Percentiles rank a stretch among this genome's conserved stretches.
phyloP scores from a whole-genome alignment of 2,888 invertebrate genomes.

The Oxytorus armatus region DNA sequence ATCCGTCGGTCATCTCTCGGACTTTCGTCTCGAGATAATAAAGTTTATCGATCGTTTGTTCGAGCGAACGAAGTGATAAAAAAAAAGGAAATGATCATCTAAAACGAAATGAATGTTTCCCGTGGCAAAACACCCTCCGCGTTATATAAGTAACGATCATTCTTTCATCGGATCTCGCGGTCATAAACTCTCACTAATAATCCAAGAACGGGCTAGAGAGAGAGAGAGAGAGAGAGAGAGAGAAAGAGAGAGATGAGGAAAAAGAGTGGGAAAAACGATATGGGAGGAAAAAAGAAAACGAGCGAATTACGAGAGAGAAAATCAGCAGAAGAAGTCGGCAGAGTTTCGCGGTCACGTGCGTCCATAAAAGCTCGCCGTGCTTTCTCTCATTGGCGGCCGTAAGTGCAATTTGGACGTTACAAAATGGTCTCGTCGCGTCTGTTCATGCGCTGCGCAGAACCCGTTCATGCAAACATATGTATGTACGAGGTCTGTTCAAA shows the following conservation, averaged over 20 bases:
- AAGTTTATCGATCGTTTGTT: neutral
- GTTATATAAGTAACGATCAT: neutral
- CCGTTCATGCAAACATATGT: slow-evolving; percentile 17
- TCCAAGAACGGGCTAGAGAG: slow-evolving; percentile 6
- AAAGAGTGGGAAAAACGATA: slow-evolving; percentile 2
- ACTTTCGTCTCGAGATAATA: slow-evolving; percentile 12
- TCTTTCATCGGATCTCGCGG: neutral
- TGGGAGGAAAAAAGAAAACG: slow-evolving; percentile 9
- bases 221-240: too few species aligned
- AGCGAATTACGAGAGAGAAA: slow-evolving; percentile 33
- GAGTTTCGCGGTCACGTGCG: slow-evolving; percentile 62
- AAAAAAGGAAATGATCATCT: neutral
- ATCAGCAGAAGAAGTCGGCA: slow-evolving; percentile 23
- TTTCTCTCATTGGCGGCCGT: slow-evolving; percentile 60
- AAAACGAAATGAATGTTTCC: neutral
- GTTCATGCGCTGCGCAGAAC: slow-evolving; percentile 3
- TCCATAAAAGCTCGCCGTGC: slow-evolving; percentile 58
- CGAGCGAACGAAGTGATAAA: neutral
- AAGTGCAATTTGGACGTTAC: slow-evolving; percentile 59
- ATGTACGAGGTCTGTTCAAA: neutral
- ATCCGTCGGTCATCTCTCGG: too few species aligned
- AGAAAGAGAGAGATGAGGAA: too few species aligned
- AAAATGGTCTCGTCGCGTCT: slow-evolving; percentile 40
- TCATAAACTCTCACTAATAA: slow-evolving; percentile 6
- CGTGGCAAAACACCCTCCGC: too few species aligned